Conservation (phyloP, 2,888 invertebrate genomes). For the Clistopyga incitator region DNA sequence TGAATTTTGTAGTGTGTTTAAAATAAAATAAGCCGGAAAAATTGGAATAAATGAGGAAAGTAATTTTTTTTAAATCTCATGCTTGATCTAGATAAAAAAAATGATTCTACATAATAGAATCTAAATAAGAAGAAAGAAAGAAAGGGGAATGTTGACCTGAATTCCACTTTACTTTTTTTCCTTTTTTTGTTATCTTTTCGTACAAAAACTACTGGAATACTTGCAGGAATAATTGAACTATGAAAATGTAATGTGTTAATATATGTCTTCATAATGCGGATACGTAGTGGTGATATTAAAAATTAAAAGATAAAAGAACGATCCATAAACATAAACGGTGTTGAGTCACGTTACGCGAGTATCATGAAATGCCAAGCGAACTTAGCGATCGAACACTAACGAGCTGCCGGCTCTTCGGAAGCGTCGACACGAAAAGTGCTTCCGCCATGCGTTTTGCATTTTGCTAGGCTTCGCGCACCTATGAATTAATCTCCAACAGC, state of each 20-base stretch:
- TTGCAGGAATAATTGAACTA: neutral
- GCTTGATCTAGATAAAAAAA: no score
- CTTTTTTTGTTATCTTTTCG: no score
- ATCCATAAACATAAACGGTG: conserved; percentile 29
- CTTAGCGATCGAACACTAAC: conserved; percentile 61
- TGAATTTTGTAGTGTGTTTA: no score
- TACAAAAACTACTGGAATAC: neutral
- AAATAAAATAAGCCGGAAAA: no score
- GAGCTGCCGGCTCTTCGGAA: conserved; percentile 39
- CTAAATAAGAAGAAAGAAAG: no score
- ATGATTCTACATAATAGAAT: no score
- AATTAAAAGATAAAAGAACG: neutral
- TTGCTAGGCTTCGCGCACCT: no score
- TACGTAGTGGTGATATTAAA: neutral
- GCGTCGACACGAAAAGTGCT: conserved; percentile 31
- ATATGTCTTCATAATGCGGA: neutral
- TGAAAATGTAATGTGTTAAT: neutral
- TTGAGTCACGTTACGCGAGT: conserved; percentile 37
- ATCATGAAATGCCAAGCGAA: conserved; percentile 52
- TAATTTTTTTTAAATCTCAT: no score
- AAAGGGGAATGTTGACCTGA: no score
- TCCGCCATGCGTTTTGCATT: conserved; percentile 2
- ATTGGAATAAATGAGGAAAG: no score
- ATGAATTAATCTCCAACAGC: neutral
- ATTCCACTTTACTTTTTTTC: no score